Evolutionary conservation across 2,888 invertebrate species (phyloP), one percentile per base, ranked within the genome.

Genomic region (Macrosoma leucophasiata): DNA sequence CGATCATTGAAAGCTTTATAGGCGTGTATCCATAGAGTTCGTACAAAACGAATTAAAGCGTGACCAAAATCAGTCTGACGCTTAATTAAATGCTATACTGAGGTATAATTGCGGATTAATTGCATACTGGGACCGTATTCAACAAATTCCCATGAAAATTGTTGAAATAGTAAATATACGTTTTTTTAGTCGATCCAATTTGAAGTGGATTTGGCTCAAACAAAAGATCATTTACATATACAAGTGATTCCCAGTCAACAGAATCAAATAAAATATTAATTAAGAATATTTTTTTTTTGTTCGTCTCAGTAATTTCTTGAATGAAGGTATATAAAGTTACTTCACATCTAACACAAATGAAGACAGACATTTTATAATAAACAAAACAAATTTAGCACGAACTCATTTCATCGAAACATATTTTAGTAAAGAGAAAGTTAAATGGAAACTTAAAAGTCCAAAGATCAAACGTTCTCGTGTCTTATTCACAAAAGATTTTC

Each of bases 41-140:
- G 54, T 46, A 57, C 59, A 58, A 46, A 68, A 63, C 61, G 58
- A 67, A 67, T 71, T 69, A 68, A 62, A 61, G 52, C 58, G 46
- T 43, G 46, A 36, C 50, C 55, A 50, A 65, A 72, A 70, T 68
- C 62, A 62, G 61, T 59, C 48, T 56, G 40, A 50, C 48, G 57
- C 62, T 69, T 73, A 73, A 77, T 75, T 71, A 70, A 71, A 67
- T 58, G 54, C 52, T 54, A 55, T 58, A 58, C 49, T 48, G 61
- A 50, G 55, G 55, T 62, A 52, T 70, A 74, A 74, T 72, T 62
- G 60, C 44, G 57, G 52, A 68, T 72, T 71, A 68, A 74, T 73
- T 74, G 65, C 56, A 56, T 48, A 59, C 54, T 52, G 51, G 52
- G 59, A 55, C 61, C 57, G 62, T 61, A 64, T 65, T 62, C 52